phyloP scores from a whole-genome alignment of 2,113 vertebrate genomes.

The Salvelinus namaycush region DNA sequence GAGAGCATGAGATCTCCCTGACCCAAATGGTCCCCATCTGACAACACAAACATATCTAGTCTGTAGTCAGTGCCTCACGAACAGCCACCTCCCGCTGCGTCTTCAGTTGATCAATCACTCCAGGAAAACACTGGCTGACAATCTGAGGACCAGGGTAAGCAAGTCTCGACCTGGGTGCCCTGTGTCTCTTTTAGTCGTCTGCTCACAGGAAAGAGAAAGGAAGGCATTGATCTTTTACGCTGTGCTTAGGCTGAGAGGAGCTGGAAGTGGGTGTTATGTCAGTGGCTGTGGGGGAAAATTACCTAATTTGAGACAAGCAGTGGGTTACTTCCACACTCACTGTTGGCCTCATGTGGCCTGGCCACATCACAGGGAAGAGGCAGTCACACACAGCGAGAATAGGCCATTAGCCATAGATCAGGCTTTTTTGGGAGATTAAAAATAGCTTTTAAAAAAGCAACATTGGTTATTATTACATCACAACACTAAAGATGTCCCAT shows the following conservation, averaged over 20 bases:
- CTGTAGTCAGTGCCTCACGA: slow-evolving; percentile 34
- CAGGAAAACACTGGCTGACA: slow-evolving; percentile 56
- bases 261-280: slow-evolving; percentile 68
- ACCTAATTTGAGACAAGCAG: slow-evolving; percentile 68
- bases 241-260: slow-evolving; percentile 54
- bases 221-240: slow-evolving; percentile 65
- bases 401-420: not conserved
- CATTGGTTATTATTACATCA: not conserved
- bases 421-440: not conserved
- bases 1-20: slow-evolving; percentile 54
- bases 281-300: slow-evolving; percentile 64
- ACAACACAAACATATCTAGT: slow-evolving; percentile 46
- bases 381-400: not conserved
- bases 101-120: slow-evolving; percentile 64
- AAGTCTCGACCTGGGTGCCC: slow-evolving; percentile 52
- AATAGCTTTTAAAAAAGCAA: not conserved
- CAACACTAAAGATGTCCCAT: not conserved
- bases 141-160: slow-evolving; percentile 56
- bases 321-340: slow-evolving; percentile 59
- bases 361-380: not conserved
- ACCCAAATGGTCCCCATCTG: slow-evolving; percentile 41
- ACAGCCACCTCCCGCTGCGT: slow-evolving; percentile 39
- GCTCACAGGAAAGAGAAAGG: slow-evolving; percentile 64
- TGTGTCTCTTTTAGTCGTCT: slow-evolving; percentile 46
- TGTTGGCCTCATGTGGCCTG: not conserved